These are phyloP conservation scores for Papilio glaucus DNA, from an alignment of 1,140 invertebrate genomes.

Conservation along the genomic window DNA sequence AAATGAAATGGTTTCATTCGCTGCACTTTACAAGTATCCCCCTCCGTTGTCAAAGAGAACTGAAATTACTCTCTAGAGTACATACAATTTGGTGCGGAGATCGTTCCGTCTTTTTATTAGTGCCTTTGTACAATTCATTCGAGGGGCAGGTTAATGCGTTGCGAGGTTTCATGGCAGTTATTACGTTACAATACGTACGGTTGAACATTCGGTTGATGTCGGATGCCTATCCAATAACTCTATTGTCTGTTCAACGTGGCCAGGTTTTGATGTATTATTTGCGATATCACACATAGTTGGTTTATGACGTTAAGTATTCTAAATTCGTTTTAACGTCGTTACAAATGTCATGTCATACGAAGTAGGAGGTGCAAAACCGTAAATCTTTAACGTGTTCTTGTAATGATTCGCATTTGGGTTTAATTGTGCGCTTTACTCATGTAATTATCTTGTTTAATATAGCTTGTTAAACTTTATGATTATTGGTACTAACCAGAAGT, in stretches of 20 bases:
- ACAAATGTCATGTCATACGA: background rate
- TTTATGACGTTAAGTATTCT: too few relatives aligned
- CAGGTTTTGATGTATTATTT: too few relatives aligned
- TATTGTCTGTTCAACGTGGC: too few relatives aligned
- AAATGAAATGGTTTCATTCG: conserved; percentile 31
- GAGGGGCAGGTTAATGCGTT: background rate
- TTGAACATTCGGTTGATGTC: too few relatives aligned
- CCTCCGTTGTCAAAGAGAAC: conserved; percentile 21
- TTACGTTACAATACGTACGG: too few relatives aligned
- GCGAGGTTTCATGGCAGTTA: background rate
- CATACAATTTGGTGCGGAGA: conserved; percentile 12
- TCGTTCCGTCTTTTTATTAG: background rate
- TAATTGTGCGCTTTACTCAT: background rate
- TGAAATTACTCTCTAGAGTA: conserved; percentile 25
- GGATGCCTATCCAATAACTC: background rate
- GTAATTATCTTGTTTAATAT: conserved; percentile 3
- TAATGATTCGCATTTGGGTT: conserved; percentile 9
- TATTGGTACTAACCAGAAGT: too few relatives aligned
- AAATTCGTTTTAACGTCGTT: too few relatives aligned
- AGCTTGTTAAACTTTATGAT: conserved; percentile 15
- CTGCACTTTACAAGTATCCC: conserved; percentile 28
- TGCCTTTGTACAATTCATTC: conserved; percentile 2
- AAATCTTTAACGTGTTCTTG: conserved; percentile 1
- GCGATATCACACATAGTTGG: too few relatives aligned
- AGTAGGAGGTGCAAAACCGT: conserved; percentile 6